Evolutionary conservation across 2,113 vertebrate genomes (phyloP).

Genomic region (Platysternon megacephalum): DNA sequence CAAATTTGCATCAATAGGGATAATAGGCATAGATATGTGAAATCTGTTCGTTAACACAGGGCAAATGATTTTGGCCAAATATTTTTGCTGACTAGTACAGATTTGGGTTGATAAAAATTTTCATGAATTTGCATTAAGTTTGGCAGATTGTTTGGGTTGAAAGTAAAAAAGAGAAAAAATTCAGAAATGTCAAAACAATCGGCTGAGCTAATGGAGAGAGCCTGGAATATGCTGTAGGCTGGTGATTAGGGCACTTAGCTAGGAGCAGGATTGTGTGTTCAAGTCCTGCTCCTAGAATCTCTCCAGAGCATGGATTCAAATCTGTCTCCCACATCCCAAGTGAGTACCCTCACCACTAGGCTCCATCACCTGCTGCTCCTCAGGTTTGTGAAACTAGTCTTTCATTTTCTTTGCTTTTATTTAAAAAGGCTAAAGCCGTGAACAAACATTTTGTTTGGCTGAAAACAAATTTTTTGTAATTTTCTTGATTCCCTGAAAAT

Average conservation of each 20-base stretch:
- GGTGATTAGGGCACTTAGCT: background rate
- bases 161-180: background rate
- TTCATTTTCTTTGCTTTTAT: background rate
- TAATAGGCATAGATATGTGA: background rate
- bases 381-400: background rate
- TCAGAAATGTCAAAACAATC: background rate
- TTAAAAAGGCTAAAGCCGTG: background rate
- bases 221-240: background rate
- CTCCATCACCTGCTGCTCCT: background rate
- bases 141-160: background rate
- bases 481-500: too few species aligned
- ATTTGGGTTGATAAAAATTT: background rate
- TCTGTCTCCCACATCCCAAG: background rate
- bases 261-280: background rate
- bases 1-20: background rate
- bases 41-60: background rate
- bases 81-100: background rate
- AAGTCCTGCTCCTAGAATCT: background rate
- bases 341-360: background rate
- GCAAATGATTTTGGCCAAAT: background rate
- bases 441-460: background rate
- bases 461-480: too few species aligned
- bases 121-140: background rate
- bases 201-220: background rate
- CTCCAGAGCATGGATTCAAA: background rate